These are phyloP conservation scores for Lagocephalus sceleratus DNA, from an alignment of 2,797 vertebrate species.

Conservation along the genomic window DNA sequence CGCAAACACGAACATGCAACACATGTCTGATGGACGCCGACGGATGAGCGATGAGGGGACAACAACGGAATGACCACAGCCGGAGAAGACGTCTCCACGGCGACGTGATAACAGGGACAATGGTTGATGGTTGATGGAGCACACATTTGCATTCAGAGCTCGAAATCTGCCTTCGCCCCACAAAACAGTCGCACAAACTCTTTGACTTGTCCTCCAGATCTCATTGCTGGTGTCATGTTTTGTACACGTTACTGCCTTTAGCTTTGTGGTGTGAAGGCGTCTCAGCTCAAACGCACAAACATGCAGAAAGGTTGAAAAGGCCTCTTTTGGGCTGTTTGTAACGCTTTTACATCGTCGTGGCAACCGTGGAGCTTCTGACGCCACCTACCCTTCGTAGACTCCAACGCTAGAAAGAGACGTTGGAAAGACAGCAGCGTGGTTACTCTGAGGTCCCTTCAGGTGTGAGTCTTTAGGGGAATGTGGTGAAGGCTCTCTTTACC, in stretches of 20 bases:
- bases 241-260: too few relatives aligned
- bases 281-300: conserved; percentile 50
- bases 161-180: conserved; percentile 41
- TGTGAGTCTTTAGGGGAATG: neutral
- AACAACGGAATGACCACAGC: conserved; percentile 11
- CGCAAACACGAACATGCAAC: conserved; percentile 39
- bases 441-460: conserved; percentile 35
- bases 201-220: too few relatives aligned
- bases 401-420: conserved; percentile 72
- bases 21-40: conserved; percentile 17
- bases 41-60: conserved; percentile 26
- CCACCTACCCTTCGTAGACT: conserved; percentile 64
- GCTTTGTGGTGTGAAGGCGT: conserved; percentile 27
- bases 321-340: neutral
- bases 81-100: conserved; percentile 9
- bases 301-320: conserved; percentile 47
- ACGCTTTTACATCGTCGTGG: conserved; percentile 33
- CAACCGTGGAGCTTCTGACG: conserved; percentile 25
- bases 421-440: conserved; percentile 58
- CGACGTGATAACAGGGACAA: conserved; percentile 14
- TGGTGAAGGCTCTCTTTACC: neutral
- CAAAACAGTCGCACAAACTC: neutral
- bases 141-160: conserved; percentile 38
- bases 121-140: conserved; percentile 25
- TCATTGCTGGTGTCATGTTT: too few relatives aligned